These are phyloP conservation scores for Acrocyrtus sp. DNA, from an alignment of 2,888 invertebrate species.

Conservation along the genomic window DNA sequence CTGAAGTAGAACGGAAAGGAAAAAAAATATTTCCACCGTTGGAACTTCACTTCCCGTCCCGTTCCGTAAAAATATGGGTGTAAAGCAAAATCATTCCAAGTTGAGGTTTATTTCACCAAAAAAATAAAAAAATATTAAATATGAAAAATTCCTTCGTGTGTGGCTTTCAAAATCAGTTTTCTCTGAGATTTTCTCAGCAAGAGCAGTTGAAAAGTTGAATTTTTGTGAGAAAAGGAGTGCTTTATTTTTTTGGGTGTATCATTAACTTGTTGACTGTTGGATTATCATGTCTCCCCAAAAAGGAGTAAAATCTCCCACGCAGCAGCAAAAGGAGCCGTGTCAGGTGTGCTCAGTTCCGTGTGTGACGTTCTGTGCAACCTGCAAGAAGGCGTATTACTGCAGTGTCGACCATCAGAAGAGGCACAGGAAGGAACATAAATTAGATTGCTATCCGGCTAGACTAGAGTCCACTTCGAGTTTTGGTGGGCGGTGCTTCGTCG, in stretches of 20 bases:
- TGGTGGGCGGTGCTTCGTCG: conserved; percentile 78
- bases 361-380: conserved; percentile 72
- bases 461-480: conserved; percentile 69
- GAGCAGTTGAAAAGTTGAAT: background rate
- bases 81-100: too few relatives aligned
- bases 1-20: too few relatives aligned
- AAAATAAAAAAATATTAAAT: too few relatives aligned
- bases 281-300: conserved; percentile 13
- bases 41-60: background rate
- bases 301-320: background rate
- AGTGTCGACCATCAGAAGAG: conserved; percentile 77
- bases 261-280: too few relatives aligned
- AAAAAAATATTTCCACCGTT: background rate
- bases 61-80: background rate
- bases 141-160: background rate
- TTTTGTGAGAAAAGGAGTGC: background rate
- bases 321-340: conserved; percentile 37
- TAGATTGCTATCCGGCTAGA: conserved; percentile 72
- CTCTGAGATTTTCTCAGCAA: background rate
- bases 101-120: too few relatives aligned
- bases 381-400: conserved; percentile 78
- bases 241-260: too few relatives aligned
- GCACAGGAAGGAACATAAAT: conserved; percentile 73
- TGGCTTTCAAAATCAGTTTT: background rate
- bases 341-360: conserved; percentile 43